Conservation (phyloP, 2,797 vertebrate species). For the Pachyuromys duprasi region DNA sequence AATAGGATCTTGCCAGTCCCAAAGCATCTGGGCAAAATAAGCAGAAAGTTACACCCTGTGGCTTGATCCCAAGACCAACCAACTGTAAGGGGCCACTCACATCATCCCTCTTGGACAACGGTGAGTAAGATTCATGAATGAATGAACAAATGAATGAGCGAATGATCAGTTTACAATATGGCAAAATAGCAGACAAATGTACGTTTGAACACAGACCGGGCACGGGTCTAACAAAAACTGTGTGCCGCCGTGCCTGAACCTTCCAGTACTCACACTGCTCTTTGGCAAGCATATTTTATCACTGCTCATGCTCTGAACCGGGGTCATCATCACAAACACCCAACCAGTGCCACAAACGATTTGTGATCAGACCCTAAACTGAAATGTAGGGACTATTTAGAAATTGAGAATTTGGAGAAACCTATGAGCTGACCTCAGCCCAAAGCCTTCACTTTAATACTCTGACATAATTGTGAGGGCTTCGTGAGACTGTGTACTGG, state of each 20-base stretch:
- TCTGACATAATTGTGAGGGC: not conserved
- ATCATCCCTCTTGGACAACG: fast-evolving
- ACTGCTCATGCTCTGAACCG: not conserved
- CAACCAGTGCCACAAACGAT: not conserved
- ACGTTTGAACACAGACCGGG: not conserved
- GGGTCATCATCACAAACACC: not conserved
- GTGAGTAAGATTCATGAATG: not conserved
- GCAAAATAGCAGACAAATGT: no score
- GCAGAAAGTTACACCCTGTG: fast-evolving
- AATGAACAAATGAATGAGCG: no score
- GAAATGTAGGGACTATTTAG: not conserved
- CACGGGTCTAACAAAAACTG: not conserved
- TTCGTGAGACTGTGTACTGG: fast-evolving
- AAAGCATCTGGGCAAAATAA: not conserved
- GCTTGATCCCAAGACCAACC: not conserved
- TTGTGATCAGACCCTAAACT: not conserved
- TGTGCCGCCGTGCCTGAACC: not conserved
- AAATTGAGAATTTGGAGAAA: not conserved
- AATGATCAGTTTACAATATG: not conserved
- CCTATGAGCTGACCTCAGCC: not conserved
- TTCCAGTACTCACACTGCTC: not conserved
- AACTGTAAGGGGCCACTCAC: fast-evolving
- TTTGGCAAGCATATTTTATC: not conserved
- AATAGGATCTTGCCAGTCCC: not conserved
- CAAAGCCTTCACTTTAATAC: not conserved